Conservation (phyloP, 2,797 vertebrate genomes). For the Sciurus vulgaris region DNA sequence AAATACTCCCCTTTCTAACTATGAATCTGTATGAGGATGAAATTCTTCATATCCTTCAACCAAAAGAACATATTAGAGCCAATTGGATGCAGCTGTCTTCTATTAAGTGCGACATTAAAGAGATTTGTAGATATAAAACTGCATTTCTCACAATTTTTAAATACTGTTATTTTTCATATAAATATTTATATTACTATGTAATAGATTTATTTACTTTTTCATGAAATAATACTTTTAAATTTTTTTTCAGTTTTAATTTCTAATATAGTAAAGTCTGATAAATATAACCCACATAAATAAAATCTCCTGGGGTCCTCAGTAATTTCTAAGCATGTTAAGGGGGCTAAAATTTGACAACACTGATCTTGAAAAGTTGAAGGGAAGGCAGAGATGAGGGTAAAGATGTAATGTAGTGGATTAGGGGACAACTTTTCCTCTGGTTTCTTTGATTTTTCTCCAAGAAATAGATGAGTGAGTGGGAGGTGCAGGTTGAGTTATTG, state of each 20-base stretch:
- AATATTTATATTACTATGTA: not conserved
- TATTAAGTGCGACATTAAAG: not conserved
- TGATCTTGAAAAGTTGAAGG: not conserved
- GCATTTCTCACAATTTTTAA: constrained; percentile 4
- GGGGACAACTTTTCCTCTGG: not conserved
- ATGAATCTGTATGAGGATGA: not conserved
- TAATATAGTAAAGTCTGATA: not conserved
- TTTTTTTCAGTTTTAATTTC: constrained; percentile 38
- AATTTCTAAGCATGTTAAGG: not conserved
- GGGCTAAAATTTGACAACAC: not conserved
- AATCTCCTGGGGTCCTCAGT: not conserved
- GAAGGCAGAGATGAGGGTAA: not conserved
- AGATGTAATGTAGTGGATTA: not conserved
- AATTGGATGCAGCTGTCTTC: constrained; percentile 42
- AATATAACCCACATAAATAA: not conserved
- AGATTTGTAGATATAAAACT: constrained; percentile 43
- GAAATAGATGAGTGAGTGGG: not conserved
- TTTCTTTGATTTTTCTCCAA: not conserved
- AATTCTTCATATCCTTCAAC: not conserved
- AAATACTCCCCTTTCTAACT: not conserved
- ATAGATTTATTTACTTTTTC: constrained; percentile 24
- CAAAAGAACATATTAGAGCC: not conserved
- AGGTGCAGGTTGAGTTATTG: not conserved
- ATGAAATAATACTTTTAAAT: constrained; percentile 20
- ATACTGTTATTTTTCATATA: constrained; percentile 56